phyloP scores from a whole-genome alignment of 2,888 invertebrate species.

The Troides helena region DNA sequence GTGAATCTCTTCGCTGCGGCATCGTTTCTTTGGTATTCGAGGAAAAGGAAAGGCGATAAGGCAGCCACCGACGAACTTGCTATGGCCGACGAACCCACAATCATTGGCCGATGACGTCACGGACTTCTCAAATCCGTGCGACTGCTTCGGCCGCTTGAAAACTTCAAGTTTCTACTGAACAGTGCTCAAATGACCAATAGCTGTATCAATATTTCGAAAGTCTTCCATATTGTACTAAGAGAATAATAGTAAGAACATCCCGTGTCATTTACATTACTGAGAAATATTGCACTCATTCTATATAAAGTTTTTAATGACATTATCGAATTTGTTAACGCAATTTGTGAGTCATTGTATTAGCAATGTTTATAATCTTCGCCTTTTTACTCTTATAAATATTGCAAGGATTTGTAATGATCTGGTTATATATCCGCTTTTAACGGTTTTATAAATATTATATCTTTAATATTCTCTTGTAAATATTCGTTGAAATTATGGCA shows the following conservation, averaged over 20 bases:
- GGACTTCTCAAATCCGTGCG: constrained; percentile 42
- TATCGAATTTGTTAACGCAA: constrained; percentile 27
- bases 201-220: constrained; percentile 57
- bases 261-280: not conserved
- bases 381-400: constrained; percentile 55
- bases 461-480: constrained; percentile 25
- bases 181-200: constrained; percentile 77
- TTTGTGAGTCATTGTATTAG: constrained; percentile 19
- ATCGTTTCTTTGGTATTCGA: constrained; percentile 89
- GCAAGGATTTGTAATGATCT: constrained; percentile 47
- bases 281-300: not conserved
- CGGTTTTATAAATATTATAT: constrained; percentile 40
- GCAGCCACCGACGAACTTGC: constrained; percentile 91
- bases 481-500: constrained; percentile 42
- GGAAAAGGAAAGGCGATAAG: constrained; percentile 91
- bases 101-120: constrained; percentile 83
- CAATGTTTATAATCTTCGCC: constrained; percentile 41
- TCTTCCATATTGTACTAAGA: constrained; percentile 60
- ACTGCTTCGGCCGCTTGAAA: constrained; percentile 47
- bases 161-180: constrained; percentile 69
- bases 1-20: constrained; percentile 84
- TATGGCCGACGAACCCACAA: constrained; percentile 91
- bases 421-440: constrained; percentile 49
- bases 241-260: constrained; percentile 37
- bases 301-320: not conserved